These are phyloP conservation scores for Sepioteuthis lessoniana DNA, from an alignment of 2,888 invertebrate genomes.

Conservation along the genomic window DNA sequence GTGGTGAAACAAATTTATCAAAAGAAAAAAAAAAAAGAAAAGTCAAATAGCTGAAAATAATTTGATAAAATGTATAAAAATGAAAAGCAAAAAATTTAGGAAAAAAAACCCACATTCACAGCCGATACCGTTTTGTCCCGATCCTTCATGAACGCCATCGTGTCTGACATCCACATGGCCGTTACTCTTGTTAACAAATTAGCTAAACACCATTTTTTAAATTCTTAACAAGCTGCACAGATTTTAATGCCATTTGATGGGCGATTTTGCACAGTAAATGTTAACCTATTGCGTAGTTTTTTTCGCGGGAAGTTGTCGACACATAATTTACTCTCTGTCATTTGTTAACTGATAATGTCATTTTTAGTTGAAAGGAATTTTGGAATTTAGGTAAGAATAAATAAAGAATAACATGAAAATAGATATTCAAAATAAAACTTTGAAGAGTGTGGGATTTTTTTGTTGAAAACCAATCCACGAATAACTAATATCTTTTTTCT, in stretches of 20 bases:
- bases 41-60: no score
- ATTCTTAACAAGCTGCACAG: no score
- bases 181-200: neutral
- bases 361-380: neutral
- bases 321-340: neutral
- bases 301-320: neutral
- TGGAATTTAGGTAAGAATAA: neutral
- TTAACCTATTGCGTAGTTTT: neutral
- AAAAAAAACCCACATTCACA: no score
- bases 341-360: neutral
- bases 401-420: neutral
- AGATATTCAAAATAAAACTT: neutral
- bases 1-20: no score
- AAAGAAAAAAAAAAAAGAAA: no score
- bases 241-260: neutral
- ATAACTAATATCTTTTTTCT: no score
- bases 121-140: neutral
- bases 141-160: neutral
- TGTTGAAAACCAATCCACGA: no score
- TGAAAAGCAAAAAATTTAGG: no score
- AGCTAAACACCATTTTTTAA: neutral
- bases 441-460: no score
- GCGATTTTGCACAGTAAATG: neutral
- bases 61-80: no score
- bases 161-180: neutral